A percentile compares a stretch with the other conserved stretches of the same genome.
Evolutionary conservation across 2,888 invertebrate genomes (phyloP).

Genomic region (Rotaria sp.): DNA sequence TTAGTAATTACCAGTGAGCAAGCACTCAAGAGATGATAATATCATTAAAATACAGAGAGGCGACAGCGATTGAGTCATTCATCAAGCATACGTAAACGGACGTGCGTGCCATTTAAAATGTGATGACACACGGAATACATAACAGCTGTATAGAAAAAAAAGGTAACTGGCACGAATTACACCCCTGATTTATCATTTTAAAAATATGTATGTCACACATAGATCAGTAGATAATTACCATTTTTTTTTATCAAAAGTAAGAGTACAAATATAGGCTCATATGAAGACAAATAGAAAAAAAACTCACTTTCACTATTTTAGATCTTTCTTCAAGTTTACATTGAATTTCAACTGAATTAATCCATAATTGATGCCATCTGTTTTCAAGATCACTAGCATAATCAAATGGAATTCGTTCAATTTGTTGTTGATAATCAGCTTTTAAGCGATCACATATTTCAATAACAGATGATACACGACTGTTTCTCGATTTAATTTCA

Average conservation of each 20-base stretch:
- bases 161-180: neutral
- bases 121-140: neutral
- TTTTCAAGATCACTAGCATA: constrained; percentile 68
- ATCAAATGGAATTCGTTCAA: neutral
- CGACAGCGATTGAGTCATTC: neutral
- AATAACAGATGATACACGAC: constrained; percentile 17
- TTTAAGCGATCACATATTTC: constrained; percentile 16
- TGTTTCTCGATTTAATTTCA: constrained; percentile 9
- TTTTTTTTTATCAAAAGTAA: no score
- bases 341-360: constrained; percentile 83
- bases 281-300: neutral
- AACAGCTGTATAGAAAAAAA: neutral
- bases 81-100: neutral
- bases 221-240: neutral
- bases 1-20: neutral
- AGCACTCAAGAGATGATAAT: neutral
- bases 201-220: neutral
- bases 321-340: constrained; percentile 70
- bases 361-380: constrained; percentile 80
- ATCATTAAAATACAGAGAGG: neutral
- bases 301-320: neutral
- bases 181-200: neutral
- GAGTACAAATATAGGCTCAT: no score
- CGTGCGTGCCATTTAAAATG: neutral
- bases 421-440: neutral